phyloP scores from a whole-genome alignment of 2,797 vertebrate genomes.

The Cirrhinus molitorella region DNA sequence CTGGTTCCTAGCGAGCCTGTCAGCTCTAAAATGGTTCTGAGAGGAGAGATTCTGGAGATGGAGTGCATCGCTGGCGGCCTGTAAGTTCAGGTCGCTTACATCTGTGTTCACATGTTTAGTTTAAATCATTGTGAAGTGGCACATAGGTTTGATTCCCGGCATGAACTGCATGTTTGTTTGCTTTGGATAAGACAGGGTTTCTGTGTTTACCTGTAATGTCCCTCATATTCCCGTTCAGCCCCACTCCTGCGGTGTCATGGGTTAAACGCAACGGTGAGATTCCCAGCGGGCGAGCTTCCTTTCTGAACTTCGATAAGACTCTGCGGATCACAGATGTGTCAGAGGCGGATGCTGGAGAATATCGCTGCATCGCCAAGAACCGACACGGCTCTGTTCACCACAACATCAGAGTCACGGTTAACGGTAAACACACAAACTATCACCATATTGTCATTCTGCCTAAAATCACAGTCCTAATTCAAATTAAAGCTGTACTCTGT shows the following conservation, averaged over 20 bases:
- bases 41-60: conserved; percentile 90
- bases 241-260: conserved; percentile 92
- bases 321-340: conserved; percentile 89
- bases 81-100: conserved; percentile 80
- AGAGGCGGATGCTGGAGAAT: conserved; percentile 91
- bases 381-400: conserved; percentile 82
- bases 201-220: neutral
- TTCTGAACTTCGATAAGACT: conserved; percentile 90
- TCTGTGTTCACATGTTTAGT: neutral
- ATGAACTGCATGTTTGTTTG: neutral
- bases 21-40: conserved; percentile 89
- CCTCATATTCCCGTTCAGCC: conserved; percentile 74
- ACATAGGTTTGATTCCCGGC: neutral
- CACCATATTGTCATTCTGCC: too few species aligned
- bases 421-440: conserved; percentile 78
- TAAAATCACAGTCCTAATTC: neutral
- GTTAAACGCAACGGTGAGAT: conserved; percentile 89
- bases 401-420: conserved; percentile 89
- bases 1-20: conserved; percentile 84
- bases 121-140: neutral
- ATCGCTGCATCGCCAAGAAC: conserved; percentile 92
- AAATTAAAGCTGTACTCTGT: neutral
- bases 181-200: neutral
- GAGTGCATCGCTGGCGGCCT: conserved; percentile 97
- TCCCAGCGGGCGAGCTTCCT: conserved; percentile 81